Conservation (phyloP, 2,888 invertebrate species). For the Pammene fasciana region DNA sequence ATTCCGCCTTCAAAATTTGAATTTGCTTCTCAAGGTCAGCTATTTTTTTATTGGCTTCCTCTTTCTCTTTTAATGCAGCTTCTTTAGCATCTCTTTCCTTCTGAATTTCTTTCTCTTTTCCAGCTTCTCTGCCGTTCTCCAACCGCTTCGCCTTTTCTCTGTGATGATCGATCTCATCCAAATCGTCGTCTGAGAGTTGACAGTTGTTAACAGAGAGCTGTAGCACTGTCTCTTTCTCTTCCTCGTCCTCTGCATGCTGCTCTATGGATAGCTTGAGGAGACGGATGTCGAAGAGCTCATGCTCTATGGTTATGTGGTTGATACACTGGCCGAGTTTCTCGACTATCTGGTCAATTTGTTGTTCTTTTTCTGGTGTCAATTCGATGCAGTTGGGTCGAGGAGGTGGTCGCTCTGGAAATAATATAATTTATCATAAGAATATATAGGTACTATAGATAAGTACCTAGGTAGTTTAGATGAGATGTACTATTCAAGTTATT, state of each 20-base stretch:
- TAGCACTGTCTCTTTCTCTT: slow-evolving; percentile 34
- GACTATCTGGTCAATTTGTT: slow-evolving; percentile 30
- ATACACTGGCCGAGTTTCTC: slow-evolving; percentile 20
- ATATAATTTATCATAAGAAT: background rate
- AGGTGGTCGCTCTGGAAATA: slow-evolving; percentile 3
- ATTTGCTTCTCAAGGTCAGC: background rate
- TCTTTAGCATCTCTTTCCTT: slow-evolving; percentile 2
- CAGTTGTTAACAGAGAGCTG: slow-evolving; percentile 35
- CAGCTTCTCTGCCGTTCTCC: background rate
- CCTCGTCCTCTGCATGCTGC: slow-evolving; percentile 29
- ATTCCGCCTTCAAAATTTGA: background rate
- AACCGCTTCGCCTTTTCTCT: slow-evolving; percentile 14
- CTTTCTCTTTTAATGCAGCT: slow-evolving; percentile 4
- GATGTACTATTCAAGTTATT: too few relatives aligned
- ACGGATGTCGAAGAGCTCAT: slow-evolving; percentile 27
- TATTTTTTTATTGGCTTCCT: background rate
- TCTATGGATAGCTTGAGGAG: slow-evolving; percentile 34
- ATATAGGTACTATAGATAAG: background rate
- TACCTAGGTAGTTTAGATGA: too few relatives aligned
- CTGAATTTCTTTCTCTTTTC: background rate
- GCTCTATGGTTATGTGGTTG: slow-evolving; percentile 15
- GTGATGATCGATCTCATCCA: slow-evolving; percentile 29
- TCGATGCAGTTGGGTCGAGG: slow-evolving; percentile 23
- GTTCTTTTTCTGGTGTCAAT: slow-evolving; percentile 33
- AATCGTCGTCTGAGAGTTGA: slow-evolving; percentile 8